These are phyloP conservation scores for Athene noctua DNA, from an alignment of 2,113 vertebrate species.

Conservation along the genomic window DNA sequence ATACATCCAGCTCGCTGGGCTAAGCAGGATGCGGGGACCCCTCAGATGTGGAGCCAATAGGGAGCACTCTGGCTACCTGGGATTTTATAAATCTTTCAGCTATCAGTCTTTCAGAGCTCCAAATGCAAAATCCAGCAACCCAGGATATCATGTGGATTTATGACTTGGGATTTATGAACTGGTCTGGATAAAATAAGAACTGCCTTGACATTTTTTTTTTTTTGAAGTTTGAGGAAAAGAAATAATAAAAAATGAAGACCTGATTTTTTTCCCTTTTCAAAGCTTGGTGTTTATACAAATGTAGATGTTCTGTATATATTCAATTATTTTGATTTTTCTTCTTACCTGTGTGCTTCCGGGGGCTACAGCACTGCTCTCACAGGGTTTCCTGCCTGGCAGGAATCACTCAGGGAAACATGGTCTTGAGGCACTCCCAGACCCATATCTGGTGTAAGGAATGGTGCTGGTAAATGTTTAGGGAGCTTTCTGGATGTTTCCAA, in stretches of 20 bases:
- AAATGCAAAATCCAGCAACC: conserved; percentile 71
- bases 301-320: neutral
- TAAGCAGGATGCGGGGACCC: neutral
- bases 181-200: conserved; percentile 66
- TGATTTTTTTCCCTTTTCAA: neutral
- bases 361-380: neutral
- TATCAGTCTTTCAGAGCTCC: conserved; percentile 57
- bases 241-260: conserved; percentile 6
- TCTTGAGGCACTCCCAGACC: neutral
- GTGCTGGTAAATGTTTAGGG: neutral
- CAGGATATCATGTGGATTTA: conserved; percentile 57
- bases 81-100: conserved; percentile 66
- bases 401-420: neutral
- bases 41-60: conserved; percentile 44
- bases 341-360: neutral
- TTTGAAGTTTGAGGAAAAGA: neutral
- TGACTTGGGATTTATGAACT: conserved; percentile 63
- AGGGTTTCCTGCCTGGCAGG: neutral
- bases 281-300: neutral
- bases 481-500: neutral
- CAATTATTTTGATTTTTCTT: neutral
- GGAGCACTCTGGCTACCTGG: conserved; percentile 27
- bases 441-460: neutral
- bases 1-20: neutral
- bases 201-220: neutral